A percentile compares a stretch with the other conserved stretches of the same genome.
Evolutionary conservation across 2,113 vertebrate species (phyloP).

Genomic region (Phrynosoma platyrhinos): DNA sequence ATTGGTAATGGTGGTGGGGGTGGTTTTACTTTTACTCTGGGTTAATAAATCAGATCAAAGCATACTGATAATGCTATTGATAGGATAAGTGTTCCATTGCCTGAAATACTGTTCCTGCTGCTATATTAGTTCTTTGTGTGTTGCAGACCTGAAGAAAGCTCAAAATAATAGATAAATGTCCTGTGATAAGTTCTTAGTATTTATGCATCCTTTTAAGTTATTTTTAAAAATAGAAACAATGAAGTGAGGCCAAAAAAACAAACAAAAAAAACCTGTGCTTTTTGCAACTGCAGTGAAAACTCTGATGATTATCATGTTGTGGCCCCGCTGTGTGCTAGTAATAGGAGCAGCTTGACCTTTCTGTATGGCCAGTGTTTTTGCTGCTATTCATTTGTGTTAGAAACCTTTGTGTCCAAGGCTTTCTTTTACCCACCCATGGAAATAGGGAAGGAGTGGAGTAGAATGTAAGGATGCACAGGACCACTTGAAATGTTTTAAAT

Average conservation of each 20-base stretch:
- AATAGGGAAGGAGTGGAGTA: background rate
- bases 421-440: slow-evolving; percentile 1
- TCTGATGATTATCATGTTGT: background rate
- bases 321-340: slow-evolving; percentile 9
- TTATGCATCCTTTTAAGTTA: background rate
- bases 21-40: no score
- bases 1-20: no score
- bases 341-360: slow-evolving; percentile 30
- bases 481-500: slow-evolving; percentile 18
- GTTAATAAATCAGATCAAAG: no score
- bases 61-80: no score
- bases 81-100: background rate
- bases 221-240: background rate
- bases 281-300: background rate
- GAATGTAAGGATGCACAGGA: background rate
- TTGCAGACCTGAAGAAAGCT: background rate
- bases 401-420: slow-evolving; percentile 14
- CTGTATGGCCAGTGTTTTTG: background rate
- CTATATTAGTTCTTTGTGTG: background rate
- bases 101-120: background rate
- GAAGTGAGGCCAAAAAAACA: background rate
- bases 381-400: slow-evolving; percentile 25
- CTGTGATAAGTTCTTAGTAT: background rate
- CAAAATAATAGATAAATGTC: background rate
- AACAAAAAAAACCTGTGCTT: no score